Evolutionary conservation across 2,888 invertebrate species (phyloP).

Genomic region (Tanypteryx hageni): DNA sequence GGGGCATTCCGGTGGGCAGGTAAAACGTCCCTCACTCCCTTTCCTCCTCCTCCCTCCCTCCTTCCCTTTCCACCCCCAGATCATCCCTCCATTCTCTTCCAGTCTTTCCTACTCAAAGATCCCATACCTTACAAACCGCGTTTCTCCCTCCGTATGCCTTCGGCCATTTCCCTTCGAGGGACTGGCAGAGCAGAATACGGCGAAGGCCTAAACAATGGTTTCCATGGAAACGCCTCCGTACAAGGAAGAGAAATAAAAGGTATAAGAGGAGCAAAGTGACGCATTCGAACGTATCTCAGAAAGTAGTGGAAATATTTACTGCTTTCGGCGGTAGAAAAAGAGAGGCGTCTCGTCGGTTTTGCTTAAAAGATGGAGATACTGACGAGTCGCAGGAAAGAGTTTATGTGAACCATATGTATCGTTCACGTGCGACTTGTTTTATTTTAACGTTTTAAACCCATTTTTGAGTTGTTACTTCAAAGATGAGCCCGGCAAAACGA

Average conservation of each 20-base stretch:
- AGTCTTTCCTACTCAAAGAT: neutral
- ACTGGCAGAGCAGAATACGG: neutral
- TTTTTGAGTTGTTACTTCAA: too few relatives aligned
- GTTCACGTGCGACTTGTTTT: too few relatives aligned
- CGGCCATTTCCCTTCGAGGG: slow-evolving; percentile 34
- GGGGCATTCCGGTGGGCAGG: neutral
- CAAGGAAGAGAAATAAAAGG: slow-evolving; percentile 14
- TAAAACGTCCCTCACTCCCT: neutral
- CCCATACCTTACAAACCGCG: neutral
- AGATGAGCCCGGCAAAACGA: too few relatives aligned
- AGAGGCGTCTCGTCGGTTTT: neutral
- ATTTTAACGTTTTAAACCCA: too few relatives aligned
- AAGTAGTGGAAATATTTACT: slow-evolving; percentile 18
- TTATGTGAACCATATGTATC: too few relatives aligned
- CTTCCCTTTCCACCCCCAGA: neutral
- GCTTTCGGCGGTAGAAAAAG: slow-evolving; percentile 9
- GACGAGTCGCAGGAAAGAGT: neutral
- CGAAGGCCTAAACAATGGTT: slow-evolving; percentile 3
- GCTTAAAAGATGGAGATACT: neutral
- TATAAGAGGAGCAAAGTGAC: slow-evolving; percentile 8
- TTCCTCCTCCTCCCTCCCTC: neutral
- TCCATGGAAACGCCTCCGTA: slow-evolving; percentile 9
- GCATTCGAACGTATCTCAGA: neutral
- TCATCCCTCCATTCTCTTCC: neutral
- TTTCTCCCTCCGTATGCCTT: neutral